These are phyloP conservation scores for Misgurnus mizolepis DNA, from an alignment of 2,113 vertebrate genomes.

Conservation along the genomic window DNA sequence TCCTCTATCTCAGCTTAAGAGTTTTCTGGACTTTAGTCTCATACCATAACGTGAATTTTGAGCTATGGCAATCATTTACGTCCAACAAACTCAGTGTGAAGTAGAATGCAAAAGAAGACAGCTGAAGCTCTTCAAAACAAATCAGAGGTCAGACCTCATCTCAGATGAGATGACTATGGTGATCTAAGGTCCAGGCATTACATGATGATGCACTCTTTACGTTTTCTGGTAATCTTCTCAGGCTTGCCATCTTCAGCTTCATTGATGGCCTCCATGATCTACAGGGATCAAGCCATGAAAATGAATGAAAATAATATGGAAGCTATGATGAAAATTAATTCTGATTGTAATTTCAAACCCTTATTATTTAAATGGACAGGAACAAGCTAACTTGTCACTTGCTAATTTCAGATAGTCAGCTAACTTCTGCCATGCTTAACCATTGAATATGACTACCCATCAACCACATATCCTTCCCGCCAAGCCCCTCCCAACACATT, in stretches of 20 bases:
- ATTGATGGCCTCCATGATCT: constrained; percentile 81
- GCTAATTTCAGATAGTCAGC: background rate
- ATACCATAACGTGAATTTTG: constrained; percentile 64
- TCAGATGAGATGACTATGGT: background rate
- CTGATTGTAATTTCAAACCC: too few relatives aligned
- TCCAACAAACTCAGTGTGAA: constrained; percentile 50
- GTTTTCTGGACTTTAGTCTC: constrained; percentile 61
- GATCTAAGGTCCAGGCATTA: constrained; percentile 57
- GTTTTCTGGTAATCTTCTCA: constrained; percentile 79
- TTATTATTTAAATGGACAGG: too few relatives aligned
- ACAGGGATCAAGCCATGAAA: background rate
- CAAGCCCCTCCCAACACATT: too few relatives aligned
- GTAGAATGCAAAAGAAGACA: constrained; percentile 44
- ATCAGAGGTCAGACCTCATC: background rate
- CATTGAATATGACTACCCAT: background rate
- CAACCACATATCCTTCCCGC: background rate
- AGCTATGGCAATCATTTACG: constrained; percentile 70
- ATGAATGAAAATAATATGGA: constrained; percentile 1
- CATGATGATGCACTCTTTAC: constrained; percentile 77
- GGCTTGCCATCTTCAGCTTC: constrained; percentile 78
- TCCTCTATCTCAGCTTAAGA: constrained; percentile 34
- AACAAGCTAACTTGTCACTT: too few relatives aligned
- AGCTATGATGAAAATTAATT: too few relatives aligned
- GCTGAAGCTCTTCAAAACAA: background rate
- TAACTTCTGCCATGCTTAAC: background rate